Percentiles rank a stretch among this genome's conserved stretches.
These are phyloP conservation scores for Aquatica leii DNA, from an alignment of 2,888 invertebrate genomes.

Conservation along the genomic window DNA sequence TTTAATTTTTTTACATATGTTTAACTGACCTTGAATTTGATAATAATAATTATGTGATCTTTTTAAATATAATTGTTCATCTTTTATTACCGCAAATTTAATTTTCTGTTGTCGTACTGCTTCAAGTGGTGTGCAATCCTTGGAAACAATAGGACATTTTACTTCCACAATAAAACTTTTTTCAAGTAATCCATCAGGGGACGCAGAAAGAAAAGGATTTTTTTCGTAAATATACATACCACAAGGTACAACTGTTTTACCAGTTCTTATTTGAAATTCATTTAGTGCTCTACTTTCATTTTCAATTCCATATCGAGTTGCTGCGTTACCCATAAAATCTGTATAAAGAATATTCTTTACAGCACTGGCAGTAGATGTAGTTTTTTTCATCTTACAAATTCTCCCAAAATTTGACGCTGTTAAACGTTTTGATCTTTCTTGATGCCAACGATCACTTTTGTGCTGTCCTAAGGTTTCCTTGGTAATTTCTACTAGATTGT, in stretches of 20 bases:
- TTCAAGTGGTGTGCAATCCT: neutral
- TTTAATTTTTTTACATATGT: neutral
- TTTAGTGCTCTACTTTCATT: neutral
- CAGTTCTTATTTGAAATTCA: neutral
- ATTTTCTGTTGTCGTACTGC: too few species aligned
- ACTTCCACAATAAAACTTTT: neutral
- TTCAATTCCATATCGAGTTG: too few species aligned
- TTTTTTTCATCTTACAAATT: too few species aligned
- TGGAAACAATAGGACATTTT: too few species aligned
- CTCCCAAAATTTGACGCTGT: neutral
- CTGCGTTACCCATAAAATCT: too few species aligned
- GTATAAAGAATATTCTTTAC: too few species aligned
- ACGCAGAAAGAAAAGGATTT: neutral
- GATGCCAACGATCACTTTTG: neutral
- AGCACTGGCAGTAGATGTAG: too few species aligned
- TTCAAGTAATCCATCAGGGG: neutral
- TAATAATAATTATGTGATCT: too few species aligned
- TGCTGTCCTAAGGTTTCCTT: neutral
- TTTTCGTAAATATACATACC: neutral
- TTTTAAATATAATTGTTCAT: too few species aligned
- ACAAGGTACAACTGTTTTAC: neutral
- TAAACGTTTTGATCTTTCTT: constrained; percentile 1
- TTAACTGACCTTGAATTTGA: too few species aligned
- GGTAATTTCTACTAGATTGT: neutral
- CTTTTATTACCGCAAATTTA: too few species aligned